Base-by-base conservation (phyloP, 1,140 invertebrate species). In the Colletes gigas region DNA sequence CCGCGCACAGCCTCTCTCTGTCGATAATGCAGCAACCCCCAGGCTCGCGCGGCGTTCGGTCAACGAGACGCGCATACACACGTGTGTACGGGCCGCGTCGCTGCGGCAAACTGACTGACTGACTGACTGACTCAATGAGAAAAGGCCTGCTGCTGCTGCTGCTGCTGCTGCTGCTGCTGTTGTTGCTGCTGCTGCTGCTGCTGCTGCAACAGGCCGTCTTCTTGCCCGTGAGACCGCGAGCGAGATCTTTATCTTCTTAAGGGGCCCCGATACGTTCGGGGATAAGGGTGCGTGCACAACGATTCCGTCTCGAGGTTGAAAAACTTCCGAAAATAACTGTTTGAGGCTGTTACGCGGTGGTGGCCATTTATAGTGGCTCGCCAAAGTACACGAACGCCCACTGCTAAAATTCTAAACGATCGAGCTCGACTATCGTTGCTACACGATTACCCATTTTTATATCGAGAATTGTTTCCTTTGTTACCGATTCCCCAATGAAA, bases 71-170 rank as follows among this genome's bases (percentile, higher is more conserved):
- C 19, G 50, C 30, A 60, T 71, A 50, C 60, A 82, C 69, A 75
- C 81, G 85, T 83, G 47, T 88, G 89, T 89, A 86, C 86, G 87
- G 87, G 83, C 88, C 89, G 89, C 88, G 83, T 90, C 81, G 88
- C 90, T 88, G 87, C 88, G 88, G 88, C 90, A 88, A 88, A 91
- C 90, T 92, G 88, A 92, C 90, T 91, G 91, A 92, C 92, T 92
- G 91, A 92, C 91, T 92, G 90, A 92, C 91, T 91, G 90, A 91
- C 90, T 93, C 91, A 92, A 92, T 91, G 89, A 91, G 89, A 92
- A 90, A 89, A 89, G 89, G 88, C 84, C 89, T 84, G 81, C 82
- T 62, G 60, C 50, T 19, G 41, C 52, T 59, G 54, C 39, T 67
- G 71, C 82, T 78, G 81, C 84, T 68, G 85, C 78, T 55, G 8